Conservation (phyloP, 2,888 invertebrate species). For the Patella pellucida region DNA sequence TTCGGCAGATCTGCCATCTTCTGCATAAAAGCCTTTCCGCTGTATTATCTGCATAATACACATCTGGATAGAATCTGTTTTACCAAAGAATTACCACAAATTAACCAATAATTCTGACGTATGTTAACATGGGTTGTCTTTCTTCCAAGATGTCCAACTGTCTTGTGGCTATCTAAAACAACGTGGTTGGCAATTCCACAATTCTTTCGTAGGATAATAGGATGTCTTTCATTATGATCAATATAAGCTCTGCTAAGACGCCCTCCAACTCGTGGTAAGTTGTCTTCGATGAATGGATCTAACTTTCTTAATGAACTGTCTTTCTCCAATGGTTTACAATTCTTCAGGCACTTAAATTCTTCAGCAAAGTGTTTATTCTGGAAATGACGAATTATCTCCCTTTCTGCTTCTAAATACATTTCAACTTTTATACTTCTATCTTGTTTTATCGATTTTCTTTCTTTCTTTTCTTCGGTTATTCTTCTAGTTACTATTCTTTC, state of each 20-base stretch:
- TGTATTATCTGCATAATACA: neutral
- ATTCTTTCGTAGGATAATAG: too few relatives aligned
- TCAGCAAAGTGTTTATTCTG: constrained; percentile 5
- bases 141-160: constrained; percentile 5
- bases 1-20: neutral
- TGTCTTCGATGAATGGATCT: neutral
- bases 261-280: neutral
- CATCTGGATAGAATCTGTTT: neutral
- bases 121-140: neutral
- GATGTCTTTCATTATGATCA: too few relatives aligned
- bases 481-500: too few relatives aligned
- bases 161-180: neutral
- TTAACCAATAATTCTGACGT: constrained; percentile 16
- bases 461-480: too few relatives aligned
- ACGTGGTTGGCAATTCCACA: neutral
- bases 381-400: neutral
- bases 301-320: neutral
- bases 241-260: too few relatives aligned
- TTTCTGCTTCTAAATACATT: constrained; percentile 1
- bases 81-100: neutral
- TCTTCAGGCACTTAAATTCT: too few relatives aligned
- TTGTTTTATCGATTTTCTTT: neutral
- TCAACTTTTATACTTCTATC: neutral
- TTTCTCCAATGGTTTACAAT: neutral
- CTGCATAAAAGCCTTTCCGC: neutral